Evolutionary conservation across 2,797 vertebrate genomes (phyloP).

Genomic region (Sebastes cheni): DNA sequence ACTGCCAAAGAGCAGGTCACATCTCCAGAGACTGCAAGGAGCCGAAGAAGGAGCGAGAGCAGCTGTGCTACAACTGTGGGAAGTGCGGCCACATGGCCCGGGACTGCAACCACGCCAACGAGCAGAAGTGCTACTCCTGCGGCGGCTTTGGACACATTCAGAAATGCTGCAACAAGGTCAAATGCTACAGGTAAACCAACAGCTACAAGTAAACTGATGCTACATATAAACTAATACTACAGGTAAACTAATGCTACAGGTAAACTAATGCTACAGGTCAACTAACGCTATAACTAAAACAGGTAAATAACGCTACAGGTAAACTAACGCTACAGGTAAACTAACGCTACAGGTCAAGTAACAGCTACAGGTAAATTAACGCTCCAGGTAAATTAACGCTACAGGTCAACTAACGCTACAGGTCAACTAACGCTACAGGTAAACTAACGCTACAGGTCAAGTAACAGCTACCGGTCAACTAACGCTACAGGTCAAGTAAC

Average conservation of each 20-base stretch:
- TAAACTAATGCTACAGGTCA: not conserved
- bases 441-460: not conserved
- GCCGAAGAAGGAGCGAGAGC: not conserved
- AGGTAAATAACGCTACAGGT: not conserved
- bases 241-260: not conserved
- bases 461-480: accelerated
- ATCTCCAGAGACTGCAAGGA: not conserved
- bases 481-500: too few species aligned
- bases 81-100: not conserved
- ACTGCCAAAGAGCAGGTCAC: not conserved
- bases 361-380: not conserved
- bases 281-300: not conserved
- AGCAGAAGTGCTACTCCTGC: not conserved
- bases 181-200: not conserved
- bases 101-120: not conserved
- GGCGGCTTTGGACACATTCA: not conserved
- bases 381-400: not conserved
- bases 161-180: not conserved
- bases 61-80: not conserved
- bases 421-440: not conserved
- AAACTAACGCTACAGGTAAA: not conserved
- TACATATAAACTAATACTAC: not conserved
- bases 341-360: not conserved
- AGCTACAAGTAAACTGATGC: not conserved
- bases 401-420: not conserved